phyloP scores from a whole-genome alignment of 2,113 vertebrate species.

The Pterocles orientalis region DNA sequence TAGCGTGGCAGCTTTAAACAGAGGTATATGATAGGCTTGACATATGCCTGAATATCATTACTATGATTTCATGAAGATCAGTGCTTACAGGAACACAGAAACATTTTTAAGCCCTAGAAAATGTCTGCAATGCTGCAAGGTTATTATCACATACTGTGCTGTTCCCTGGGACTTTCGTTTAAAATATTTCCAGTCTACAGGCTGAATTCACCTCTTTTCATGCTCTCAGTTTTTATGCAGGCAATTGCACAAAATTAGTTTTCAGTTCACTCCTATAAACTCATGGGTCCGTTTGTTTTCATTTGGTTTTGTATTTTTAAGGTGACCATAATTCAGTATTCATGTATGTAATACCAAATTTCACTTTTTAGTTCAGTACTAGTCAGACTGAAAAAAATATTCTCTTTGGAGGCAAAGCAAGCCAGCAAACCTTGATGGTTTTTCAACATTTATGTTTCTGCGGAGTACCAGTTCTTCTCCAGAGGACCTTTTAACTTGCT shows the following conservation, averaged over 20 bases:
- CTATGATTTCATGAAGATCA: not conserved
- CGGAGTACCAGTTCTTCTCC: not conserved
- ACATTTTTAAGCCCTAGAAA: not conserved
- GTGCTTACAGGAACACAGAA: not conserved
- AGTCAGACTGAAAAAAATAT: not conserved
- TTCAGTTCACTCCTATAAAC: not conserved
- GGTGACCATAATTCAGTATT: not conserved
- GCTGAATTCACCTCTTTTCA: not conserved
- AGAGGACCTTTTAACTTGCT: constrained; percentile 14
- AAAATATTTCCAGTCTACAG: not conserved
- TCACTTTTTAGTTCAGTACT: constrained; percentile 6
- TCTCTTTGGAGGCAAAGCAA: constrained; percentile 18
- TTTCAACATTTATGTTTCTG: constrained; percentile 32
- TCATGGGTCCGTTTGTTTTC: not conserved
- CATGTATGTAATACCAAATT: not conserved
- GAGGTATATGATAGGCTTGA: not conserved
- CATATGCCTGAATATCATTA: not conserved
- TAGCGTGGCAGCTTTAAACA: not conserved
- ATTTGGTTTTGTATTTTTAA: not conserved
- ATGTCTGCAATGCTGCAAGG: not conserved
- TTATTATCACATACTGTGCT: not conserved
- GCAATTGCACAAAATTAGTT: not conserved
- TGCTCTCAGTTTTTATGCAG: not conserved
- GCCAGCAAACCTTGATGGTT: not conserved
- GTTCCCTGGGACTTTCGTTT: not conserved